Evolutionary conservation across 2,888 invertebrate genomes (phyloP), one percentile per base, ranked within the genome.

Genomic region (Leptopilina myrica): DNA sequence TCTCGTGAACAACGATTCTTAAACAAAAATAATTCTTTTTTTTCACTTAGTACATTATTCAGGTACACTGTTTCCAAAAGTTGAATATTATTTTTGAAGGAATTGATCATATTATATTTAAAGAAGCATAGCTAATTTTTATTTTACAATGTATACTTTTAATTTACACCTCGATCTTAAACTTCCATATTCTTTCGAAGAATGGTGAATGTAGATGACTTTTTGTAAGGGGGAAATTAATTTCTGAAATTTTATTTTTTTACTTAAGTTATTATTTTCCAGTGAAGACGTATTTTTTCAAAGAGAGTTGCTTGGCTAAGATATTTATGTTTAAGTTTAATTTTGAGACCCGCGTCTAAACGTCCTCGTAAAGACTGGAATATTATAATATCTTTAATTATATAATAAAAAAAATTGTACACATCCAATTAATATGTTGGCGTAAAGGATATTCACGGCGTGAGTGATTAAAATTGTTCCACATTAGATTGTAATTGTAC

Each of bases 401-500:
- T 59, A 59, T 15, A 15, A 49, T 49, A 49, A 49, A 49, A 49
- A 73, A 73, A 73, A 59, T 73, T 73, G 73, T 56, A 73, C 56
- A 73, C 56, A 73, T 59, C 73, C 73, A 73, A 56, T 53, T 73
- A 26, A 53, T 73, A 49, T 40, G 56, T 53, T 56, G 73, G 15
- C 73, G 56, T n/a, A 56, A 40, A 59, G 40, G 56, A 73, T n/a
- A 59, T 56, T n/a, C 73, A 56, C 73, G 26, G 33, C 9, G 56
- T 56, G 73, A 73, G 40, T 73, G 33, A n/a, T 73, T 33, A 56
- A 73, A 73, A 73, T 73, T 73, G 73, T 73, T 73, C 73, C 73
- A 73, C 73, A 40, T 73, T 73, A 73, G 73, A 73, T 56, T 56
- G 73, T 73, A 73, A 73, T 73, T 73, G 73, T 73, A 73, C 73